Base-by-base conservation (phyloP, 2,888 invertebrate genomes). In the Nesidiocoris tenuis region DNA sequence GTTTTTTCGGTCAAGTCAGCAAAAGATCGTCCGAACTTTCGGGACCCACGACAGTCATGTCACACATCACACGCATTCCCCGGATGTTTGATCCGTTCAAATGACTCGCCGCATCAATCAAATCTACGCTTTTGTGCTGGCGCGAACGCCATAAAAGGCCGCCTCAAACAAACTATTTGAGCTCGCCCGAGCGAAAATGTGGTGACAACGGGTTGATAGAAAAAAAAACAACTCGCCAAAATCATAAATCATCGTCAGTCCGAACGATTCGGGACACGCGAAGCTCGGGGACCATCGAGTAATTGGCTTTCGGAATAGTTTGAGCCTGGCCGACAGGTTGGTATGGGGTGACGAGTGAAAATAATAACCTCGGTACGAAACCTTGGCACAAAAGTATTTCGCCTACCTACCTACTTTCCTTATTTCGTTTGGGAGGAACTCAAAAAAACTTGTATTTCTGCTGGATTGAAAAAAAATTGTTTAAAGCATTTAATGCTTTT, bases 21-120 rank as follows among this genome's bases (percentile, higher is more conserved):
- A 39, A 39, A 39, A 7, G 39, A 39, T 12, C 12, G 39, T 39
- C 39, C 39, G 39, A 39, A 12, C 39, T 3, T 39, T 39, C 12
- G 3, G 12, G 39, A n/a, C 39, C 12, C 5, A 39, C 5, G 39
- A 39, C 63, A 63, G 72, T 72, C 61, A 63, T 72, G 63, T 72
- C 61, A 72, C 61, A 63, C 61, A 54, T 72, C 61, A 72, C 72
- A 72, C 72, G 39, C 39, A 72, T 72, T 72, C 72, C 22, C 23
- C 54, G 61, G 54, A 72, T 72, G 72, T 72, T 70, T 72, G 72
- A 72, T 72, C 72, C 72, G 25, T 61, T 12, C 72, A 74, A 74
- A 74, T 74, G 74, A 74, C 74, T 64, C 56, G 7, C 56, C 19
- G 64, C 74, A 74, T 74, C 74, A 74, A 74, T 74, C 74, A 74